Evolutionary conservation across 1,140 invertebrate genomes (phyloP).

Genomic region (Pseudomyrmex dendroicus): DNA sequence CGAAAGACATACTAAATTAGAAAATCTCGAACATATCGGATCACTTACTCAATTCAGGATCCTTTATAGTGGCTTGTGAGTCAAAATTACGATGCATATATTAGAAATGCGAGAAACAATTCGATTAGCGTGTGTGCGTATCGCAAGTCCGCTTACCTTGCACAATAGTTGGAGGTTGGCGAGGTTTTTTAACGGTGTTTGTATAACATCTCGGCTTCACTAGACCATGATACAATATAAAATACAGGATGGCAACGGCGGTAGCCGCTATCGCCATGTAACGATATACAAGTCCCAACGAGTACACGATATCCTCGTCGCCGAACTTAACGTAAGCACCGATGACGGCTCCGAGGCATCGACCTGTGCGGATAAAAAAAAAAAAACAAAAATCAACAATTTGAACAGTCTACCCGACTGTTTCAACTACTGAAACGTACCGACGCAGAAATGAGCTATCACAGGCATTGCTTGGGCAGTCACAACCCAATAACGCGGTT

Average conservation of each 20-base stretch:
- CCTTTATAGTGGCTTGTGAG: constrained; percentile 75
- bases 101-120: background rate
- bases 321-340: constrained; percentile 85
- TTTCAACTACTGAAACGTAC: constrained; percentile 80
- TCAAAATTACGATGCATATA: constrained; percentile 16
- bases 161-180: constrained; percentile 84
- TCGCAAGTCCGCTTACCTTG: constrained; percentile 78
- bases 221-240: constrained; percentile 89
- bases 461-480: constrained; percentile 93
- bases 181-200: constrained; percentile 85
- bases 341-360: constrained; percentile 88
- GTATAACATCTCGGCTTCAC: constrained; percentile 89
- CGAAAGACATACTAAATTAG: constrained; percentile 23
- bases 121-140: background rate
- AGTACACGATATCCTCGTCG: constrained; percentile 76
- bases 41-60: constrained; percentile 76
- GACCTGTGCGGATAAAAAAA: constrained; percentile 82
- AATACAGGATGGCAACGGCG: constrained; percentile 88
- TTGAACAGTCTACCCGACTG: background rate
- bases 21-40: constrained; percentile 38
- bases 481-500: constrained; percentile 91
- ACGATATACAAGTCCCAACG: constrained; percentile 85
- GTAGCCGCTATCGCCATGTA: constrained; percentile 88
- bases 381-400: background rate
- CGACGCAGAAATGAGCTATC: constrained; percentile 92